A percentile compares a stretch with the other conserved stretches of the same genome.
Evolutionary conservation across 2,888 invertebrate species (phyloP).

Genomic region (Drosophila anomalata): DNA sequence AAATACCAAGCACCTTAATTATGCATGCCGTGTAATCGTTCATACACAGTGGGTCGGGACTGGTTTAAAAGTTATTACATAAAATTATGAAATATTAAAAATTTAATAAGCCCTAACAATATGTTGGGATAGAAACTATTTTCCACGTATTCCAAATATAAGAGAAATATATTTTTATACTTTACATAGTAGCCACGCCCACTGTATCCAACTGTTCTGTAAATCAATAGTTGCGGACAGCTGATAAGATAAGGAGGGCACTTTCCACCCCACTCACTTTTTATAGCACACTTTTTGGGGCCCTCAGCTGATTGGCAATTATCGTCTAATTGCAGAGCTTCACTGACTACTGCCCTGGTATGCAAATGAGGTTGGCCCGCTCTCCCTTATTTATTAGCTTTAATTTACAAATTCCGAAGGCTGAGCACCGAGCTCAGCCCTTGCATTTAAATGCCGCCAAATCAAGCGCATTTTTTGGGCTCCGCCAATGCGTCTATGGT

Average conservation of each 20-base stretch:
- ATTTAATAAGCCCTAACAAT: neutral
- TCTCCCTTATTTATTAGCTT: conserved; percentile 60
- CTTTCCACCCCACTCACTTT: neutral
- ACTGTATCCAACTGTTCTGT: conserved; percentile 3
- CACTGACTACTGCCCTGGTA: conserved; percentile 16
- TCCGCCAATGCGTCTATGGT: conserved; percentile 2
- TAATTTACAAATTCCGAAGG: conserved; percentile 75
- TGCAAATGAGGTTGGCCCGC: conserved; percentile 42
- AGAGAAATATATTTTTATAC: too few species aligned
- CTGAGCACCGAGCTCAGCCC: conserved; percentile 30
- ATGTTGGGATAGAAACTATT: neutral
- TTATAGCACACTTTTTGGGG: conserved; percentile 58
- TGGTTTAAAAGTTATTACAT: neutral
- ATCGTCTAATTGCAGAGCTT: conserved; percentile 29
- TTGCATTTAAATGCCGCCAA: conserved; percentile 49
- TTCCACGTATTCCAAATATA: neutral
- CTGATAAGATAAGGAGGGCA: conserved; percentile 58
- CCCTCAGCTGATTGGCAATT: conserved; percentile 24
- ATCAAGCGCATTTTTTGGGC: conserved; percentile 4
- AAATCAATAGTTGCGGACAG: conserved; percentile 57
- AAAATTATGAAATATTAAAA: neutral
- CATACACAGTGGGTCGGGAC: conserved; percentile 9
- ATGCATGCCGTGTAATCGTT: conserved; percentile 24
- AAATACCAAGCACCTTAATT: conserved; percentile 34
- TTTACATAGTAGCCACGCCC: neutral